Conservation (phyloP, 1,140 invertebrate species). For the Apis laboriosa region DNA sequence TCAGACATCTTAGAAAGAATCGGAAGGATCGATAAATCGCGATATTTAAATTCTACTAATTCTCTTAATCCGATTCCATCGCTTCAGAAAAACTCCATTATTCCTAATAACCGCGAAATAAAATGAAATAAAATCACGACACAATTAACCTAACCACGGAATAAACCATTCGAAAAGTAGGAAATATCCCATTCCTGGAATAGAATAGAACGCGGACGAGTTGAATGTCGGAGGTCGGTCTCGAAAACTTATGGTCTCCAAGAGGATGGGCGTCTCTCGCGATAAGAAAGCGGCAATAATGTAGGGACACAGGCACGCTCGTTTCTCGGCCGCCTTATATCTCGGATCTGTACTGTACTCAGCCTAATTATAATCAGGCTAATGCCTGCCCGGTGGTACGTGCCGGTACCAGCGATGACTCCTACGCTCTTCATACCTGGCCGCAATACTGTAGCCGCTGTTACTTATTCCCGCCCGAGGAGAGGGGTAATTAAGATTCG, state of each 20-base stretch:
- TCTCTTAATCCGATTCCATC: too few relatives aligned
- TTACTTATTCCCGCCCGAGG: constrained; percentile 74
- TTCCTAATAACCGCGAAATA: too few relatives aligned
- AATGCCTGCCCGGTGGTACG: constrained; percentile 76
- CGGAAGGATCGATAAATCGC: too few relatives aligned
- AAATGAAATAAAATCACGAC: background rate
- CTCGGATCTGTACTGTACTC: constrained; percentile 78
- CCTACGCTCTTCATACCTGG: constrained; percentile 66
- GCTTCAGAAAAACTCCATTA: too few relatives aligned
- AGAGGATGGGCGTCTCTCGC: constrained; percentile 42
- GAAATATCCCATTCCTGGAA: background rate
- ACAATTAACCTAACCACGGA: too few relatives aligned
- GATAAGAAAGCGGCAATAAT: constrained; percentile 67
- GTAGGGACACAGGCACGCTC: constrained; percentile 52
- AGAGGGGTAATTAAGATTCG: constrained; percentile 81
- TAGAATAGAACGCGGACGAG: background rate
- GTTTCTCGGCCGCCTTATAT: constrained; percentile 72
- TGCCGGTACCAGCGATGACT: constrained; percentile 55
- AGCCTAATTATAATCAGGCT: constrained; percentile 82
- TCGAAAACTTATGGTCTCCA: constrained; percentile 51
- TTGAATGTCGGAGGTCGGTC: background rate
- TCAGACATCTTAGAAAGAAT: too few relatives aligned
- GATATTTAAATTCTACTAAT: too few relatives aligned
- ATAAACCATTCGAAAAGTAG: background rate
- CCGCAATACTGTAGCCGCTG: constrained; percentile 64